phyloP scores from a whole-genome alignment of 2,797 vertebrate species.

The Halcyon badia region DNA sequence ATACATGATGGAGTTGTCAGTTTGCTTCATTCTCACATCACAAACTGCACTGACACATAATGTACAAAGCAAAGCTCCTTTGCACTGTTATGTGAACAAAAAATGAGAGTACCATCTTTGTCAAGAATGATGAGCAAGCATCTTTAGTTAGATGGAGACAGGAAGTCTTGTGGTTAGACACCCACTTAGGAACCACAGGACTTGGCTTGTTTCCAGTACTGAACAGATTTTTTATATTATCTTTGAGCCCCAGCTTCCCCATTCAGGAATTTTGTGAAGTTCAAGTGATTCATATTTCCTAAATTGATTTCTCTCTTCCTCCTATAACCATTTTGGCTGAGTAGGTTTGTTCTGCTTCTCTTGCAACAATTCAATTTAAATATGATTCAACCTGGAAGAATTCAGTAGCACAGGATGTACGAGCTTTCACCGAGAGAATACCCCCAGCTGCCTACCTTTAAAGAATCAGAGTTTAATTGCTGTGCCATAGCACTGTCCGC shows the following conservation, averaged over 20 bases:
- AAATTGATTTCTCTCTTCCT: not conserved
- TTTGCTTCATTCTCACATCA: not conserved
- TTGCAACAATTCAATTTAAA: not conserved
- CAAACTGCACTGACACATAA: not conserved
- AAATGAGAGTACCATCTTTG: not conserved
- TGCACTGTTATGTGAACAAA: not conserved
- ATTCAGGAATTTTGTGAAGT: conserved; percentile 9
- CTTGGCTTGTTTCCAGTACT: not conserved
- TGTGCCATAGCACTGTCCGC: not conserved
- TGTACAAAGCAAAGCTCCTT: not conserved
- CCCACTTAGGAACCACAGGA: not conserved
- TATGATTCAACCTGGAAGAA: not conserved
- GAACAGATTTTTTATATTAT: not conserved
- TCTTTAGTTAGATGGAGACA: not conserved
- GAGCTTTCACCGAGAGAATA: not conserved
- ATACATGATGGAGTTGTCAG: not conserved
- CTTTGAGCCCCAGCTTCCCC: not conserved
- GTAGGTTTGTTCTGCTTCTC: not conserved
- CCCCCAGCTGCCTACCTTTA: not conserved
- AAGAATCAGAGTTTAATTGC: not conserved
- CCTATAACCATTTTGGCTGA: not conserved
- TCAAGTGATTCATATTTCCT: conserved; percentile 22
- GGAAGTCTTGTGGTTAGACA: conserved; percentile 1
- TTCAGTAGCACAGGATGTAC: not conserved
- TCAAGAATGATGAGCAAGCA: conserved; percentile 13